Conservation (phyloP, 2,113 vertebrate species). For the Centropus unirufus region DNA sequence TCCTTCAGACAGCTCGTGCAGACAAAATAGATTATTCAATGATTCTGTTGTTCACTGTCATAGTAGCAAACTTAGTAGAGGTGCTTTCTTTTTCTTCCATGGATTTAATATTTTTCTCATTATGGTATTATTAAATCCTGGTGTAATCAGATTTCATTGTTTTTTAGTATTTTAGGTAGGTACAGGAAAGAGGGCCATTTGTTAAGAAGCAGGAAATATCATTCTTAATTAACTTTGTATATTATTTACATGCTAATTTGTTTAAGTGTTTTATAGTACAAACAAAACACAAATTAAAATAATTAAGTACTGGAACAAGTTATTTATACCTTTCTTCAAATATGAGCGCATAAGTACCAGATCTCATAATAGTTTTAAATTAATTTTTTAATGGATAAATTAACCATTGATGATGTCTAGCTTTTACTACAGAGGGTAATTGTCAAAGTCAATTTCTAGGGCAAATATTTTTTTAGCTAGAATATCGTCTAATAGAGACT, state of each 20-base stretch:
- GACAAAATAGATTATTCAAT: background rate
- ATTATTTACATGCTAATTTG: background rate
- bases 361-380: background rate
- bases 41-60: slow-evolving; percentile 50
- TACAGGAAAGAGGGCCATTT: slow-evolving; percentile 27
- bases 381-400: background rate
- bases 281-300: background rate
- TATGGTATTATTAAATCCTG: background rate
- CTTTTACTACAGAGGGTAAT: background rate
- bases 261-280: background rate
- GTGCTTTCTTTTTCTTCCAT: slow-evolving; percentile 50
- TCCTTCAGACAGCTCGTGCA: slow-evolving; percentile 30
- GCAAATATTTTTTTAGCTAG: background rate
- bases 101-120: slow-evolving; percentile 52
- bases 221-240: slow-evolving; percentile 5
- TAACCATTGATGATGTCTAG: background rate
- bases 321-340: background rate
- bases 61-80: slow-evolving; percentile 48
- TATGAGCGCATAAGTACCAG: background rate
- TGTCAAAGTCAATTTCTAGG: background rate
- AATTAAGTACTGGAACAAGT: background rate
- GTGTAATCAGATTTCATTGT: slow-evolving; percentile 15
- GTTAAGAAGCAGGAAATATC: background rate
- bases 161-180: slow-evolving; percentile 14
- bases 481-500: background rate